Conservation (phyloP, 1,140 invertebrate genomes). For the Lethrus apterus region DNA sequence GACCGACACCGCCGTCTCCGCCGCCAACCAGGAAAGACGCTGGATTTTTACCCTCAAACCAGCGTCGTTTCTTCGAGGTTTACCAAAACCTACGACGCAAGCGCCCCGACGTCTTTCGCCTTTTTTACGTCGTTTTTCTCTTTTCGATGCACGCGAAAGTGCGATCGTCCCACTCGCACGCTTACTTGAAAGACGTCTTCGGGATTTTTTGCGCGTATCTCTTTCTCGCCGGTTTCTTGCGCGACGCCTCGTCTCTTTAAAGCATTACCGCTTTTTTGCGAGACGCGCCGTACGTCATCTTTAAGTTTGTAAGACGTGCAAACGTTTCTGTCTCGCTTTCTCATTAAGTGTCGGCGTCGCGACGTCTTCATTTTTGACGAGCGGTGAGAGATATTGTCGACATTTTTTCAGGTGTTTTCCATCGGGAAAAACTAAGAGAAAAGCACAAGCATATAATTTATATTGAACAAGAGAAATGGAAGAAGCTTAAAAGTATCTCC, state of each 20-base stretch:
- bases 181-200: slow-evolving; percentile 11
- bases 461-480: too few relatives aligned
- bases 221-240: slow-evolving; percentile 9
- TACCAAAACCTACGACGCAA: slow-evolving; percentile 39
- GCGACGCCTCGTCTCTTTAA: slow-evolving; percentile 7
- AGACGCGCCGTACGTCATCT: too few relatives aligned
- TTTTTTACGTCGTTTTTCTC: slow-evolving; percentile 29
- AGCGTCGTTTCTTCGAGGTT: slow-evolving; percentile 44
- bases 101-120: slow-evolving; percentile 39
- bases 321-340: too few relatives aligned
- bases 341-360: too few relatives aligned
- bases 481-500: too few relatives aligned
- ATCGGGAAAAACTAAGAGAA: too few relatives aligned
- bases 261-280: background rate
- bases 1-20: slow-evolving; percentile 40
- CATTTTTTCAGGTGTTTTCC: too few relatives aligned
- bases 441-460: too few relatives aligned
- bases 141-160: background rate
- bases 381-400: too few relatives aligned
- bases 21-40: slow-evolving; percentile 45
- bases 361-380: too few relatives aligned
- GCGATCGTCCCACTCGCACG: background rate
- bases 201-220: slow-evolving; percentile 13
- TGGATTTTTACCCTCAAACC: slow-evolving; percentile 44
- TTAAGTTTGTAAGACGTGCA: too few relatives aligned